Conservation (phyloP, 2,888 invertebrate genomes). For the Globia sparganii region DNA sequence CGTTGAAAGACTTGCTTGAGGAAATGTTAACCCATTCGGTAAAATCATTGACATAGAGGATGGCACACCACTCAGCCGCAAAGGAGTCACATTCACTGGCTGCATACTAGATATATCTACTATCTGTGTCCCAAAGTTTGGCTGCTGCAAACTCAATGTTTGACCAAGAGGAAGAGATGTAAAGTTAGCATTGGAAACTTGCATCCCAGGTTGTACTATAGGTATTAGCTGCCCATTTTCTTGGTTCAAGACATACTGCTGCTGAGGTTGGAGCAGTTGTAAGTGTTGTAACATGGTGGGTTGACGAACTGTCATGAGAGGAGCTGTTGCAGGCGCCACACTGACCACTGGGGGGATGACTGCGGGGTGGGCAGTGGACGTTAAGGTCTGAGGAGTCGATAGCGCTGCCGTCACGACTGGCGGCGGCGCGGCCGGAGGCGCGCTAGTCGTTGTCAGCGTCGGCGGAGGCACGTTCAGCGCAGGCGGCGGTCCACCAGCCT, state of each 20-base stretch:
- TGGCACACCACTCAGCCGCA: constrained; percentile 85
- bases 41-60: constrained; percentile 89
- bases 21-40: constrained; percentile 84
- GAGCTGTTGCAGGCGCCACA: constrained; percentile 82
- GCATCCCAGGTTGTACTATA: constrained; percentile 87
- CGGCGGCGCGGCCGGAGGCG: constrained; percentile 80
- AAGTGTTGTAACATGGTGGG: constrained; percentile 80
- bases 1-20: constrained; percentile 83
- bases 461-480: constrained; percentile 86
- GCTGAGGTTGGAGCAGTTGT: constrained; percentile 82
- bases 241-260: constrained; percentile 87
- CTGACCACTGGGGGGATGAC: constrained; percentile 85
- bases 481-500: constrained; percentile 85
- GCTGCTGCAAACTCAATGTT: constrained; percentile 82
- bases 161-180: constrained; percentile 85
- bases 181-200: constrained; percentile 86
- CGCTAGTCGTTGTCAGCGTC: constrained; percentile 79
- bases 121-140: constrained; percentile 85
- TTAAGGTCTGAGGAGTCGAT: constrained; percentile 79
- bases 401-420: constrained; percentile 80
- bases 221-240: constrained; percentile 88
- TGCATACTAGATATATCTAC: constrained; percentile 87
- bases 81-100: constrained; percentile 86
- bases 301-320: constrained; percentile 87
- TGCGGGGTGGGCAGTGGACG: constrained; percentile 79